A percentile compares a stretch with the other conserved stretches of the same genome.
These are phyloP conservation scores for Darevskia mixta DNA, from an alignment of 2,797 vertebrate genomes.

Conservation along the genomic window DNA sequence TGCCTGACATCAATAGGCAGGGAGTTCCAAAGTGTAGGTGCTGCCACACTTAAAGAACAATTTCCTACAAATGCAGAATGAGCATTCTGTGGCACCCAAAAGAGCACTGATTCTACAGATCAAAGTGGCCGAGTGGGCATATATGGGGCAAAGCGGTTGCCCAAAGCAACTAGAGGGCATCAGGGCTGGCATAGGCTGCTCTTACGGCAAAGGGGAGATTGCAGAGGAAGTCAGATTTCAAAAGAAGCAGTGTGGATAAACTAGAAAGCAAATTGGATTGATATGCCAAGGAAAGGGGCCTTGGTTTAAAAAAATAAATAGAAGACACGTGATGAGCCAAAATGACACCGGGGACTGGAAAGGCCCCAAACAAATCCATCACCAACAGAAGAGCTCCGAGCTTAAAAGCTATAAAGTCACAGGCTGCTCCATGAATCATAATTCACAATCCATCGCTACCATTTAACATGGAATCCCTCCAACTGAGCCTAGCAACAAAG, in stretches of 20 bases:
- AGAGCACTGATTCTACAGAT: too few relatives aligned
- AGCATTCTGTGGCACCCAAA: too few relatives aligned
- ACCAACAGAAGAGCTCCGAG: conserved; percentile 28
- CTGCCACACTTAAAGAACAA: too few relatives aligned
- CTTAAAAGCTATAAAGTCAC: conserved; percentile 33
- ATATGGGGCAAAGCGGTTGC: too few relatives aligned
- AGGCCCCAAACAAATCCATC: conserved; percentile 5
- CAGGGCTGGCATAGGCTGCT: too few relatives aligned
- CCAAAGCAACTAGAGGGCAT: too few relatives aligned
- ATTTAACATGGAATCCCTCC: conserved; percentile 26
- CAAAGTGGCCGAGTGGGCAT: too few relatives aligned
- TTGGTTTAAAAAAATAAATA: neutral
- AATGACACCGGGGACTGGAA: conserved; percentile 31
- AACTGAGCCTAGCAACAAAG: conserved; percentile 16
- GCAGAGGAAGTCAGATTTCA: too few relatives aligned
- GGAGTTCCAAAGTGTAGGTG: too few relatives aligned
- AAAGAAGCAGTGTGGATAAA: neutral
- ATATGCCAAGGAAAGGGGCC: neutral
- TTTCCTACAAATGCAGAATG: too few relatives aligned
- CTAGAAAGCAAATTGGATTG: conserved; percentile 2
- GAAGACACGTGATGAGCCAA: conserved; percentile 22
- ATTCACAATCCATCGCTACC: conserved; percentile 48
- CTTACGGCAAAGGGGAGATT: too few relatives aligned
- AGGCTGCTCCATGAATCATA: conserved; percentile 42
- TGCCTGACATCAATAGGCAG: too few relatives aligned